These are phyloP conservation scores for Saimiri boliviensis DNA, from an alignment of 2,113 vertebrate species.

Conservation along the genomic window DNA sequence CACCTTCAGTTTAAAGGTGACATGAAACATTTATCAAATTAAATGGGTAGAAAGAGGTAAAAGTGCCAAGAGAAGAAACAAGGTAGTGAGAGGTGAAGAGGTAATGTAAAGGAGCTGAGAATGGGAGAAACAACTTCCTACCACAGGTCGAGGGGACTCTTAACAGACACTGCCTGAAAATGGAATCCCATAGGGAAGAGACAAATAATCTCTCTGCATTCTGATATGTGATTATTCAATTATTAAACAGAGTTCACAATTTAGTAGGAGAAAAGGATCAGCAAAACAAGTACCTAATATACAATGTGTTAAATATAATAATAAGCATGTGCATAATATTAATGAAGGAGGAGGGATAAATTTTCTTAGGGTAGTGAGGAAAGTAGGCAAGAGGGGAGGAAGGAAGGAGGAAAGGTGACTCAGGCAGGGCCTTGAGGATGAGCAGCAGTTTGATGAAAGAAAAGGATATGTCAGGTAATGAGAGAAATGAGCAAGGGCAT, in stretches of 20 bases:
- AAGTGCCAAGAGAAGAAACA: background rate
- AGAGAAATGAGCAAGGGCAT: background rate
- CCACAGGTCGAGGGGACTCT: background rate
- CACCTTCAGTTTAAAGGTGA: background rate
- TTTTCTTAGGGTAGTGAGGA: background rate
- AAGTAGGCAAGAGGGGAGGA: background rate
- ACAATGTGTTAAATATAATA: background rate
- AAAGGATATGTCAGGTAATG: background rate
- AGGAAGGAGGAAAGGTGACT: background rate
- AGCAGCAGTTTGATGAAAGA: background rate
- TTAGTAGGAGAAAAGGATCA: background rate
- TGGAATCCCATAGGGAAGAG: background rate
- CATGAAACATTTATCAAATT: background rate
- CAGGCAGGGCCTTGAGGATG: background rate
- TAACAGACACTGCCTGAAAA: background rate
- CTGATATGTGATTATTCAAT: background rate
- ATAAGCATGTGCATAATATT: background rate
- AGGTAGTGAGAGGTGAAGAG: background rate
- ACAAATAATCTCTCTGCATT: background rate
- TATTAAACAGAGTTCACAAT: background rate
- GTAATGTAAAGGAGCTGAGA: background rate
- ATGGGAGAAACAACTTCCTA: background rate
- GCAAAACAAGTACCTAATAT: background rate
- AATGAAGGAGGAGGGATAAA: background rate
- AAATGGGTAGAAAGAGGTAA: background rate